Conservation (phyloP, 2,888 invertebrate genomes). For the Tetheella fluctuosa region DNA sequence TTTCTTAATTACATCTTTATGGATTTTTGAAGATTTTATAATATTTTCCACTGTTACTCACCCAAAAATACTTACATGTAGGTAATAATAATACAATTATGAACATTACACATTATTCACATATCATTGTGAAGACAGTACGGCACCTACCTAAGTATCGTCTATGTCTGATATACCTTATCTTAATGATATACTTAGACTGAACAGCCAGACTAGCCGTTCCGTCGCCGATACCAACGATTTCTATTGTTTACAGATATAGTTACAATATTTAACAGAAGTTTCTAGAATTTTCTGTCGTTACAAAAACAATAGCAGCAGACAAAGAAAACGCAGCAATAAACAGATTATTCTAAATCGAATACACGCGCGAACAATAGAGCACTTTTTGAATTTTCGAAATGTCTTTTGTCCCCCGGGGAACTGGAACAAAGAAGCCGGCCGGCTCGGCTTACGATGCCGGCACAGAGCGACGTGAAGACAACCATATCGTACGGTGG, state of each 20-base stretch:
- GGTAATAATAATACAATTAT: background rate
- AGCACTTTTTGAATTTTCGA: conserved; percentile 33
- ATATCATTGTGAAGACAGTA: conserved; percentile 20
- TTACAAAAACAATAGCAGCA: conserved; percentile 22
- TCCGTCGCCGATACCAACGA: conserved; percentile 35
- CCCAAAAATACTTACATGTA: conserved; percentile 11
- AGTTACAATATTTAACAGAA: conserved; percentile 28
- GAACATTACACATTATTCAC: conserved; percentile 2
- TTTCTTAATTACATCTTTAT: too few relatives aligned
- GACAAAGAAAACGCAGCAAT: background rate
- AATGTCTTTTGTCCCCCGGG: conserved; percentile 36
- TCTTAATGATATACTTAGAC: conserved; percentile 26
- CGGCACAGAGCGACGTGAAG: conserved; percentile 52
- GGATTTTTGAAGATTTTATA: background rate
- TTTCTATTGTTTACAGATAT: conserved; percentile 24
- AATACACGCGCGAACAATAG: conserved; percentile 16
- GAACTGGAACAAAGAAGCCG: conserved; percentile 78
- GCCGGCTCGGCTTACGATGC: conserved; percentile 60
- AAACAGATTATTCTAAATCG: background rate
- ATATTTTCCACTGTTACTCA: conserved; percentile 18
- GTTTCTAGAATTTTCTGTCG: conserved; percentile 36
- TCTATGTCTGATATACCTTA: conserved; percentile 29
- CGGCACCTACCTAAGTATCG: conserved; percentile 18
- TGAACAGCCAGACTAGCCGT: conserved; percentile 26
- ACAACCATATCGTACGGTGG: conserved; percentile 54